Evolutionary conservation across 2,797 vertebrate genomes (phyloP).

Genomic region (Sarcoramphus papa): DNA sequence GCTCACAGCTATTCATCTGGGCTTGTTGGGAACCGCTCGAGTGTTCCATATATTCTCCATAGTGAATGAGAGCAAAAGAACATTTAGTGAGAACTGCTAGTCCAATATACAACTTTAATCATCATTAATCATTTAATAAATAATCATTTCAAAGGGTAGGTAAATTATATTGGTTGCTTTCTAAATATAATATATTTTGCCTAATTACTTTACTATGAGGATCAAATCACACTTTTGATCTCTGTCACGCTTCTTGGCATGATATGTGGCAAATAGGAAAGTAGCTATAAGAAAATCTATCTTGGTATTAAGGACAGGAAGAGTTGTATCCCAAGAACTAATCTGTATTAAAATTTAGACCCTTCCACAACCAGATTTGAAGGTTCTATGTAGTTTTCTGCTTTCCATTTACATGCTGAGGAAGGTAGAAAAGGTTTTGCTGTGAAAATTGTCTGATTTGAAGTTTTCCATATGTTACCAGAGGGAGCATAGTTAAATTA

Average conservation of each 20-base stretch:
- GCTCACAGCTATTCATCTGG: slow-evolving; percentile 15
- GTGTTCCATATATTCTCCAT: neutral
- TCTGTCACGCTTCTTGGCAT: neutral
- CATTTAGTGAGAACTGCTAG: neutral
- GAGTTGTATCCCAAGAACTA: neutral
- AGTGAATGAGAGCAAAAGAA: neutral
- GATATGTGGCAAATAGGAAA: neutral
- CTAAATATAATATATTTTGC: neutral
- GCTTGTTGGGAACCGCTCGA: neutral
- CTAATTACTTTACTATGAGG: neutral
- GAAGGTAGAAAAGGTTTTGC: neutral
- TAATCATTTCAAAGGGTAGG: neutral
- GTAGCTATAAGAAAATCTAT: neutral
- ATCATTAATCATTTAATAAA: neutral
- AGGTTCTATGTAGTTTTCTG: neutral
- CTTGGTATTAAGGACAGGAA: neutral
- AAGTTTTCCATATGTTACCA: neutral
- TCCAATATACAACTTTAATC: neutral
- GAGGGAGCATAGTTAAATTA: neutral
- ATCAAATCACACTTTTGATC: neutral
- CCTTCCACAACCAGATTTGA: neutral
- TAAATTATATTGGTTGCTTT: neutral
- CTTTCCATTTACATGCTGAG: neutral
- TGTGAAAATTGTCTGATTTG: neutral
- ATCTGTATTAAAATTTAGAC: neutral